Evolutionary conservation across 2,797 vertebrate genomes (phyloP), one percentile per base, ranked within the genome.

Genomic region (Microctenopoma stevenorrisi): DNA sequence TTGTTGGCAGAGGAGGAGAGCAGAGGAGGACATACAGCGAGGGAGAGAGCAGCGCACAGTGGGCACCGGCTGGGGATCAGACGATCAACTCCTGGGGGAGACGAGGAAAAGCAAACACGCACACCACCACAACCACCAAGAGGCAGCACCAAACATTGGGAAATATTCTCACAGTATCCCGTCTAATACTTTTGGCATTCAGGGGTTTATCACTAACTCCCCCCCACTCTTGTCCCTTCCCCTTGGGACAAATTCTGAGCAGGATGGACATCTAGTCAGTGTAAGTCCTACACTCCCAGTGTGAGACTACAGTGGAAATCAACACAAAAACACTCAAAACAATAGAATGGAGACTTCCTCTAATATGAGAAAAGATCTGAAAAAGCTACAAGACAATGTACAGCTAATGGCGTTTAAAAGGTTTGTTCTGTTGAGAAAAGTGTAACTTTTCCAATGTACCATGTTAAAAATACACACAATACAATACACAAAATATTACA

Each of bases 1-100:
- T 89, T 90, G 89, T 88, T 93, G 92, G 93, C 92, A 92, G 84
- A 88, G 78, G 48, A 49, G 66, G 61, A 65, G 74, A 75, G 93
- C 92, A 92, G 84, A 88, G 78, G 48, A 49, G 66, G 61, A 65
- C 28, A 68, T 33, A 66, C 30, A 26, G 59, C 48, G 74, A 44
- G 59, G 60, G 44, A 18, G 66, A 46, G 72, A 62, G 80, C 57
- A 33, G 73, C 16, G 46, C 74, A 79, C 84, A 82, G 76, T 65
- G 83, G 86, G 84, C 89, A 91, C 82, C 74, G 76, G 75, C 68
- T 40, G 73, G 82, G 71, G 74, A 74, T 82, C 76, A 71, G 76
- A 78, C 83, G 46, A 86, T 82, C 81, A 81, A 78, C 85, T 75
- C 73, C 55, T 1, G 72, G 74, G 79, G 69, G 77, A 75, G 76